A percentile compares a stretch with the other conserved stretches of the same genome.
Conservation (phyloP, 2,113 vertebrate genomes). For the Cricetomys ansorgei region DNA sequence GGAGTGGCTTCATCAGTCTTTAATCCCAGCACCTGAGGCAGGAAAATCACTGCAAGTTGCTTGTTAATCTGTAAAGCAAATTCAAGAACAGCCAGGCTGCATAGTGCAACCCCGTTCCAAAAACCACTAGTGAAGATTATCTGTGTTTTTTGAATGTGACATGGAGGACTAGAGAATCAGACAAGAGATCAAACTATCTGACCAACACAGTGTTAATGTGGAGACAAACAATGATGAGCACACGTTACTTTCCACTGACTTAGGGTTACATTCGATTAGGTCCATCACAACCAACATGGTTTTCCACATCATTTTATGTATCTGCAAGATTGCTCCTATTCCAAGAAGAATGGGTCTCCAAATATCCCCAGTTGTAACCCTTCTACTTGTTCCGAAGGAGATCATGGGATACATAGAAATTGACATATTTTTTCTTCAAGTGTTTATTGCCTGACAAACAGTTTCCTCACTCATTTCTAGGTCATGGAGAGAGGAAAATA, state of each 20-base stretch:
- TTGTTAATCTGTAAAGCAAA: not conserved
- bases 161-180: not conserved
- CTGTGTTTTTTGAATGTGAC: not conserved
- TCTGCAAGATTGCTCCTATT: not conserved
- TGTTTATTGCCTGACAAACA: not conserved
- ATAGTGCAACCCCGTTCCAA: not conserved
- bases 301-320: not conserved
- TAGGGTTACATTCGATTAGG: not conserved
- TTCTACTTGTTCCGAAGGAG: not conserved
- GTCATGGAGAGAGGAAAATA: not conserved
- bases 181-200: rapidly evolving
- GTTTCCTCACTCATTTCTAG: not conserved
- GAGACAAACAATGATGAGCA: not conserved
- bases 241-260: not conserved
- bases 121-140: not conserved
- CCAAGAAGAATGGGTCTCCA: not conserved
- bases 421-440: not conserved
- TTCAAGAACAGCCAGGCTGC: not conserved
- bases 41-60: not conserved
- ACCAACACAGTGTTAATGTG: not conserved
- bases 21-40: not conserved
- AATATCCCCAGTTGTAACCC: not conserved
- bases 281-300: not conserved
- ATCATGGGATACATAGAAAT: conserved; percentile 5
- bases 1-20: not conserved